A percentile compares a stretch with the other conserved stretches of the same genome.
These are phyloP conservation scores for Ageneiosus marmoratus DNA, from an alignment of 2,113 vertebrate genomes.

Conservation along the genomic window DNA sequence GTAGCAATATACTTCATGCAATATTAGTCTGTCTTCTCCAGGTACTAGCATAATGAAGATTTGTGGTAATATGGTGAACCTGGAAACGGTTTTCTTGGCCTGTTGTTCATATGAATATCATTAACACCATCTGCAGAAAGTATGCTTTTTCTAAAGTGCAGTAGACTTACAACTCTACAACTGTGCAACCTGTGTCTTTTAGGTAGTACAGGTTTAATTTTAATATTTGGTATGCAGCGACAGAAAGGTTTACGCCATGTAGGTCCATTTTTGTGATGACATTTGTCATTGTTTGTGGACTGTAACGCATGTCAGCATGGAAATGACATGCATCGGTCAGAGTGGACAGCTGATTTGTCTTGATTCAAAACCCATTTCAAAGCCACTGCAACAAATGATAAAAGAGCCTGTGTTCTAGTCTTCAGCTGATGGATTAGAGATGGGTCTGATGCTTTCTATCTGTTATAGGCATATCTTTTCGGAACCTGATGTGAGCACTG, in stretches of 20 bases:
- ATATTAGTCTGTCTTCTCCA: background rate
- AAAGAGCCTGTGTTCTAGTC: constrained; percentile 26
- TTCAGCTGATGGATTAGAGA: constrained; percentile 48
- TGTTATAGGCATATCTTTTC: background rate
- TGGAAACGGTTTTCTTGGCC: background rate
- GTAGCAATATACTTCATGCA: background rate
- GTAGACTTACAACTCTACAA: background rate
- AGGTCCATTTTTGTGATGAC: constrained; percentile 43
- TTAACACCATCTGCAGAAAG: background rate
- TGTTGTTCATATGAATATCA: background rate
- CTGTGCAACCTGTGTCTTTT: background rate
- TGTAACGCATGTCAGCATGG: constrained; percentile 35
- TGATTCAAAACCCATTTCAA: constrained; percentile 50
- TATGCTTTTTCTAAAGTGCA: background rate
- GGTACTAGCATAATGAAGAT: constrained; percentile 18
- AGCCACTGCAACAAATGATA: constrained; percentile 35
- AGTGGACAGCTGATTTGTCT: constrained; percentile 58
- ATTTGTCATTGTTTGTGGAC: constrained; percentile 63
- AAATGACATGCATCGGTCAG: constrained; percentile 62
- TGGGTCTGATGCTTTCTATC: constrained; percentile 1
- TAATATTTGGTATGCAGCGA: background rate
- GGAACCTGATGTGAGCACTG: background rate
- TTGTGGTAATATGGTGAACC: background rate
- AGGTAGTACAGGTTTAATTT: background rate
- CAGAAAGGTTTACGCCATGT: constrained; percentile 41